Percentiles rank a stretch among this genome's conserved stretches.
These are phyloP conservation scores for Nettapus auritus DNA, from an alignment of 2,113 vertebrate species.

Conservation along the genomic window DNA sequence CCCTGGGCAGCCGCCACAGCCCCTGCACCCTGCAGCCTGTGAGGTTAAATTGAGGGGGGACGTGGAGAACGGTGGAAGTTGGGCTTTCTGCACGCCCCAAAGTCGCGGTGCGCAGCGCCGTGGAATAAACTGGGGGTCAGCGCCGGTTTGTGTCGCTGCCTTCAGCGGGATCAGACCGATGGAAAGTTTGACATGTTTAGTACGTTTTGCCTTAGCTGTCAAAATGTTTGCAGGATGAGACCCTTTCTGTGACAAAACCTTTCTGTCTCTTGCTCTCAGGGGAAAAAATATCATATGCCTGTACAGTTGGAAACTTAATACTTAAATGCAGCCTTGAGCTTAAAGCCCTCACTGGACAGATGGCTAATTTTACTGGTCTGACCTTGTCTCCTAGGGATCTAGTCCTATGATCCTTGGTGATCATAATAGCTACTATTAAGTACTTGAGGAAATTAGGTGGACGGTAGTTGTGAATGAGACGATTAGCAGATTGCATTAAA, in stretches of 20 bases:
- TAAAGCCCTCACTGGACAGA: constrained; percentile 77
- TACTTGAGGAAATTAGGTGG: constrained; percentile 68
- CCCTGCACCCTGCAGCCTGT: background rate
- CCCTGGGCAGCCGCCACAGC: background rate
- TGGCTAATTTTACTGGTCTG: constrained; percentile 80
- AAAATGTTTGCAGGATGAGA: background rate
- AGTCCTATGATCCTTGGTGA: constrained; percentile 74
- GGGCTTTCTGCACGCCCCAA: background rate
- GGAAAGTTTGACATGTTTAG: background rate
- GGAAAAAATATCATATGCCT: constrained; percentile 21
- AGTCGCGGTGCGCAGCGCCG: background rate
- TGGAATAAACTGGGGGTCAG: no score
- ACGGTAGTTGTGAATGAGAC: constrained; percentile 43
- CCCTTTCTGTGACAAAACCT: background rate
- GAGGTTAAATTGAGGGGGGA: background rate
- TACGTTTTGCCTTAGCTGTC: background rate
- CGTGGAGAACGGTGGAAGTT: background rate
- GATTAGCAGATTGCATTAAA: constrained; percentile 9
- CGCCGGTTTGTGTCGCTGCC: rapidly evolving
- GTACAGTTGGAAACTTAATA: constrained; percentile 72
- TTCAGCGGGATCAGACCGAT: background rate
- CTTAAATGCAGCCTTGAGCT: constrained; percentile 74
- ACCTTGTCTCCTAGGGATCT: constrained; percentile 71
- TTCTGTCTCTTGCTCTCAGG: background rate
- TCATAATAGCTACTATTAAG: constrained; percentile 56